Evolutionary conservation across 1,140 invertebrate species (phyloP).

Genomic region (Panonychus citri): DNA sequence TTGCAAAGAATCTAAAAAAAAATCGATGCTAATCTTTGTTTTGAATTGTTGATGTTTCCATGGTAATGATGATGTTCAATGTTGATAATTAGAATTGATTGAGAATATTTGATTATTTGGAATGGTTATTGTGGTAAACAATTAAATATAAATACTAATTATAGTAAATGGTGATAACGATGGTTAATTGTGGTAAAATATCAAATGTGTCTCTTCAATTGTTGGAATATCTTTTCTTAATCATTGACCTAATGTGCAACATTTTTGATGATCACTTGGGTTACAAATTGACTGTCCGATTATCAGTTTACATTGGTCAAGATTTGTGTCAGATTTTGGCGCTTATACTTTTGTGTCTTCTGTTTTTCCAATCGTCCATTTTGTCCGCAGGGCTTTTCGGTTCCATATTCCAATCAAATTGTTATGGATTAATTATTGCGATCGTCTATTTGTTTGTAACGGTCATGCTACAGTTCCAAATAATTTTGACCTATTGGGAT

Average conservation of each 20-base stretch:
- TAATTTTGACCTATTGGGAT: not conserved
- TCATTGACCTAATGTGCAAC: not conserved
- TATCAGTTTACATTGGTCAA: not conserved
- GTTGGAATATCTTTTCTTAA: not conserved
- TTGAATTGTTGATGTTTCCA: no score
- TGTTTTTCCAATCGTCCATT: not conserved
- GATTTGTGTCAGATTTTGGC: not conserved
- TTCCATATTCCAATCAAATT: not conserved
- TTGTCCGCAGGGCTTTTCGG: not conserved
- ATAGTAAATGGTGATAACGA: no score
- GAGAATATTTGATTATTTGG: no score
- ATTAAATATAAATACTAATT: no score
- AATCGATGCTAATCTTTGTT: no score
- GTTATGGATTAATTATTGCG: not conserved
- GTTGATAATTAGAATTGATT: no score
- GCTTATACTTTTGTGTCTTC: not conserved
- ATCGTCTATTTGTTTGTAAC: not conserved
- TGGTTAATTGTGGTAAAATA: not conserved
- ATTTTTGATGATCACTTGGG: not conserved
- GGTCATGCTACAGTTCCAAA: not conserved
- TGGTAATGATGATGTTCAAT: no score
- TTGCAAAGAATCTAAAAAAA: no score
- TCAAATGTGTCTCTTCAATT: not conserved
- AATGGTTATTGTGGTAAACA: no score
- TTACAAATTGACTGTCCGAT: not conserved